Base-by-base conservation (phyloP, 2,888 invertebrate genomes). In the Cecidostiba fungosa region DNA sequence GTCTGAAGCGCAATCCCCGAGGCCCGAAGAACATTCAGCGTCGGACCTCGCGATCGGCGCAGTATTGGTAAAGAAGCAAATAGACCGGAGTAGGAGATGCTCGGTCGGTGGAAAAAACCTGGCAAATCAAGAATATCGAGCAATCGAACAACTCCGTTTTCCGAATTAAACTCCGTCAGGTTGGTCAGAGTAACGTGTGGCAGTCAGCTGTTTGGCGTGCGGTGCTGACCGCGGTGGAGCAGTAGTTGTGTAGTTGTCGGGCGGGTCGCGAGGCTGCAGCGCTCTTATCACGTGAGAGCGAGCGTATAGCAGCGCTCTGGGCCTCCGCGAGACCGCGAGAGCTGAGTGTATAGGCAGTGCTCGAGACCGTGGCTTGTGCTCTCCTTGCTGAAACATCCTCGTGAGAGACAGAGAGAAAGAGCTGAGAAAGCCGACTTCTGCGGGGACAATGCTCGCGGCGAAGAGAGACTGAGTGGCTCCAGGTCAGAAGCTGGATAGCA, bases 221-320 rank as follows among this genome's bases (percentile, higher is more conserved):
- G 62, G 54, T 10, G 72, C 32, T 29, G 29, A 14, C 29, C 23
- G 29, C 10, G 12, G 50, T 32, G 77, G 29, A 73, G 73, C 36
- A 39, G 82, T 86, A 87, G 91, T 91, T 91, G 89, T 89, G 82
- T 86, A 87, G 91, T 91, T 91, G 89, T 89, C 89, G 91, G 90
- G 90, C 85, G 90, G 88, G 90, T 91, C 92, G 91, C 86, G 88
- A 91, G 92, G 89, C 89, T 89, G 92, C 92, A 91, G 92, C 90
- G 90, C 90, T 86, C 73, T 86, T 89, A 88, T 92, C 92, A 92
- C 92, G 92, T 92, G 92, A 92, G 90, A 59, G 83, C 87, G 88
- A 8, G 32, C 26, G 66, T 59, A 59, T 59, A 59, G 54, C 54
- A 43, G 72, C 43, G 72, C 43, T 36, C 39, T 32, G 39, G 36